Conservation (phyloP, 2,888 invertebrate species). For the Blera fallax region DNA sequence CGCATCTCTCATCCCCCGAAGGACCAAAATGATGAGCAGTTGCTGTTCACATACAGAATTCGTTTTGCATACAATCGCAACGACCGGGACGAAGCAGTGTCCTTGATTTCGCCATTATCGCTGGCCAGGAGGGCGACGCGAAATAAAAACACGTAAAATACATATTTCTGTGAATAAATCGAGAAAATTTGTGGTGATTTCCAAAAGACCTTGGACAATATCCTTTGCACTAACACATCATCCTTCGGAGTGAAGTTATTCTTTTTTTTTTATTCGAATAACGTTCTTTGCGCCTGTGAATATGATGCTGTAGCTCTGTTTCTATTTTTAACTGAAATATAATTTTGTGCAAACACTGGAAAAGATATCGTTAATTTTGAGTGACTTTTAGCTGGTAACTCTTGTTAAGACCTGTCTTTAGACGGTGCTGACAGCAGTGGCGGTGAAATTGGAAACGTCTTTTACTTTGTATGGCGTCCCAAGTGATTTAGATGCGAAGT, state of each 20-base stretch:
- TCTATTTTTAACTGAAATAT: constrained; percentile 45
- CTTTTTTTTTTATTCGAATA: not conserved
- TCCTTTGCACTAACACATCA: constrained; percentile 4
- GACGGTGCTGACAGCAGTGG: not conserved
- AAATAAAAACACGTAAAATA: not conserved
- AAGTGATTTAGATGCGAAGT: constrained; percentile 54
- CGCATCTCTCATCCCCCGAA: constrained; percentile 36
- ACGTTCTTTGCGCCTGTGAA: too few relatives aligned
- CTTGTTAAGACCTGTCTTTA: not conserved
- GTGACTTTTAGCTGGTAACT: constrained; percentile 7
- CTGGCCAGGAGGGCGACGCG: not conserved
- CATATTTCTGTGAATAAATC: not conserved
- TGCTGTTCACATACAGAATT: constrained; percentile 33
- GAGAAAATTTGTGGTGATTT: not conserved
- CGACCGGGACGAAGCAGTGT: constrained; percentile 21
- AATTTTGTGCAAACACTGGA: constrained; percentile 22
- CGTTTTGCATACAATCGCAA: constrained; percentile 49
- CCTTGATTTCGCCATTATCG: constrained; percentile 9
- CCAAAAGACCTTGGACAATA: constrained; percentile 56
- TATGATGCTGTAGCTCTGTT: not conserved
- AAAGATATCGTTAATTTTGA: constrained; percentile 42
- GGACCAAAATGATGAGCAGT: constrained; percentile 50
- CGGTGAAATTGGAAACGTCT: constrained; percentile 29
- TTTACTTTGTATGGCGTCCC: constrained; percentile 3
- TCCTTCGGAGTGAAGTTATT: constrained; percentile 16